Conservation (phyloP, 1,140 invertebrate species). For the Trichonephila inaurata region DNA sequence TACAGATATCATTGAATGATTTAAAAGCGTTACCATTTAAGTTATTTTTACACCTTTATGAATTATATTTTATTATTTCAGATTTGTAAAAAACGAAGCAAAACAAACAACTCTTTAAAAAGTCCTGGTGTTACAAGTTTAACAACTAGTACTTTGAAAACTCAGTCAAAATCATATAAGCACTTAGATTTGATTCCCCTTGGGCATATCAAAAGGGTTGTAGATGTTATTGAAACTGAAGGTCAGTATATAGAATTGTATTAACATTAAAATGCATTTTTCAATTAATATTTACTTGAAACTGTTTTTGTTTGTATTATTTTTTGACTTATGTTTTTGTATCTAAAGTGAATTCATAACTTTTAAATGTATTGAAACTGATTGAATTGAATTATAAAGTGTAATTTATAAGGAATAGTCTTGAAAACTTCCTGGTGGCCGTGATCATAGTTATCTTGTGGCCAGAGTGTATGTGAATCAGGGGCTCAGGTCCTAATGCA, state of each 20-base stretch:
- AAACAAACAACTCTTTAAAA: conserved; percentile 81
- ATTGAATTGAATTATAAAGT: no score
- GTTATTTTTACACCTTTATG: no score
- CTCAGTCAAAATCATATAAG: conserved; percentile 91
- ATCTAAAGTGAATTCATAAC: no score
- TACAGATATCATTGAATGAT: no score
- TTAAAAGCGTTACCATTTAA: no score
- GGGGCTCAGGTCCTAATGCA: no score
- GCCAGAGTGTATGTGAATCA: no score
- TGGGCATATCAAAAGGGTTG: conserved; percentile 92
- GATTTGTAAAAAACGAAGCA: conserved; percentile 89
- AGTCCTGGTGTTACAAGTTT: conserved; percentile 79
- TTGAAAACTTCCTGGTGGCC: no score
- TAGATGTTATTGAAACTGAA: conserved; percentile 93
- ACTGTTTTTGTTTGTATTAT: background rate
- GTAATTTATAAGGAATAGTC: no score
- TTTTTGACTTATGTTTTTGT: background rate
- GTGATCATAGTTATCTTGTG: no score
- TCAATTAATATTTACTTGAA: background rate
- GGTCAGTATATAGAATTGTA: conserved; percentile 81
- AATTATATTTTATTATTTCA: conserved; percentile 78
- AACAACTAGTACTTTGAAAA: conserved; percentile 80
- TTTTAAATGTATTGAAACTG: no score
- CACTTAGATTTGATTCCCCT: conserved; percentile 94
- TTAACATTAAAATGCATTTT: background rate